Percentiles rank a stretch among this genome's conserved stretches.
phyloP scores from a whole-genome alignment of 64 coral and sea anemone species.

The Actinia tenebrosa region DNA sequence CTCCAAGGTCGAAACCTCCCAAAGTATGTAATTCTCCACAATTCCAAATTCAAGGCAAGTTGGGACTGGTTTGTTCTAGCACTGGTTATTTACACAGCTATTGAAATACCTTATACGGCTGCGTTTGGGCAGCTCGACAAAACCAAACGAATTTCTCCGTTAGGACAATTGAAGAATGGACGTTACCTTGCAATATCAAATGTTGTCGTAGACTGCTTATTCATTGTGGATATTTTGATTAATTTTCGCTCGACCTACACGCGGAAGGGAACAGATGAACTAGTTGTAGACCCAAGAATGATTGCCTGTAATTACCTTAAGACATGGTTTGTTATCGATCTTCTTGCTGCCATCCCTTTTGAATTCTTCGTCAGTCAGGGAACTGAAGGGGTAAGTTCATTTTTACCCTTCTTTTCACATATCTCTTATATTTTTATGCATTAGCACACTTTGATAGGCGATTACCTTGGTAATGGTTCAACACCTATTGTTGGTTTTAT shows the following conservation, averaged over 20 bases:
- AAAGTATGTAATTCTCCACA: constrained; percentile 47
- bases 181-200: constrained; percentile 29
- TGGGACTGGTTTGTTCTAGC: constrained; percentile 85
- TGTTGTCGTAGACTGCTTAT: constrained; percentile 80
- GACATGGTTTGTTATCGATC: constrained; percentile 92
- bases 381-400: constrained; percentile 1
- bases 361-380: constrained; percentile 55
- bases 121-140: constrained; percentile 38
- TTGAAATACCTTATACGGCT: constrained; percentile 70
- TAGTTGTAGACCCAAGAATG: constrained; percentile 56
- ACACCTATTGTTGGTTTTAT: not conserved
- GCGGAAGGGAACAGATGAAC: constrained; percentile 28
- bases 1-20: constrained; percentile 25
- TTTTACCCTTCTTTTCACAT: not conserved
- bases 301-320: constrained; percentile 90
- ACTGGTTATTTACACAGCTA: constrained; percentile 74
- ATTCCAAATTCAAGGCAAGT: constrained; percentile 64
- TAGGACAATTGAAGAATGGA: constrained; percentile 10
- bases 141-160: not conserved
- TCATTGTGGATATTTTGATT: constrained; percentile 86
- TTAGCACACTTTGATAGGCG: not conserved
- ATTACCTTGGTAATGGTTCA: not conserved
- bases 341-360: constrained; percentile 86
- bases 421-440: not conserved
- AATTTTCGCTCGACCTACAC: constrained; percentile 94